Conservation (phyloP, 2,797 vertebrate genomes). For the Onychomys leucogaster region DNA sequence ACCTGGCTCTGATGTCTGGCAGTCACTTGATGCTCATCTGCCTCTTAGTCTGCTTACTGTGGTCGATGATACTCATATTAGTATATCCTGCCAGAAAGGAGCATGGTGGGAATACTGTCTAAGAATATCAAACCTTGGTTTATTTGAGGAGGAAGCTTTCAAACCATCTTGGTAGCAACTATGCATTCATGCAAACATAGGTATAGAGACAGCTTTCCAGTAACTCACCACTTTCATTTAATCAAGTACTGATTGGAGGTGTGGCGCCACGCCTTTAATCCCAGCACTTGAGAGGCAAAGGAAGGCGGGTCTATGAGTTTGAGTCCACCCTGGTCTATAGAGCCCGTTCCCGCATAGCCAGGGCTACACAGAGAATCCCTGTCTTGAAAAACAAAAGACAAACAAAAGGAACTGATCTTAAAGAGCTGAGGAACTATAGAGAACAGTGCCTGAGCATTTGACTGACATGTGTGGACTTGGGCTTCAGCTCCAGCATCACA, state of each 20-base stretch:
- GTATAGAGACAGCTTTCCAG: neutral
- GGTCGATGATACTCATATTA: neutral
- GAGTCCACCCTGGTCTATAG: neutral
- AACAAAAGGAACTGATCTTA: neutral
- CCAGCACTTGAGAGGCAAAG: neutral
- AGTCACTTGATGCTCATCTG: neutral
- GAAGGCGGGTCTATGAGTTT: neutral
- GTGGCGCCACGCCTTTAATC: neutral
- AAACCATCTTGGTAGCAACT: neutral
- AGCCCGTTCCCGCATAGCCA: neutral
- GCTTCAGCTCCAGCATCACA: neutral
- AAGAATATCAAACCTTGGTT: neutral
- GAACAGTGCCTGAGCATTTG: neutral
- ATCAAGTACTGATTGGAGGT: neutral
- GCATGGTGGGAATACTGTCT: neutral
- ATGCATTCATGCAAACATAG: neutral
- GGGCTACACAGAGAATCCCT: neutral
- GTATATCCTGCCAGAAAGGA: neutral
- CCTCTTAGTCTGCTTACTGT: neutral
- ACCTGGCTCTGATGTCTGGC: neutral
- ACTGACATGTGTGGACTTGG: neutral
- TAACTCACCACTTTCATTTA: neutral
- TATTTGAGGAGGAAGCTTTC: constrained; percentile 1
- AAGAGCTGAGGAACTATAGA: neutral
- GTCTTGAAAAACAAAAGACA: neutral